These are phyloP conservation scores for Ptiloglossa arizonensis DNA, from an alignment of 1,140 invertebrate species.

Conservation along the genomic window DNA sequence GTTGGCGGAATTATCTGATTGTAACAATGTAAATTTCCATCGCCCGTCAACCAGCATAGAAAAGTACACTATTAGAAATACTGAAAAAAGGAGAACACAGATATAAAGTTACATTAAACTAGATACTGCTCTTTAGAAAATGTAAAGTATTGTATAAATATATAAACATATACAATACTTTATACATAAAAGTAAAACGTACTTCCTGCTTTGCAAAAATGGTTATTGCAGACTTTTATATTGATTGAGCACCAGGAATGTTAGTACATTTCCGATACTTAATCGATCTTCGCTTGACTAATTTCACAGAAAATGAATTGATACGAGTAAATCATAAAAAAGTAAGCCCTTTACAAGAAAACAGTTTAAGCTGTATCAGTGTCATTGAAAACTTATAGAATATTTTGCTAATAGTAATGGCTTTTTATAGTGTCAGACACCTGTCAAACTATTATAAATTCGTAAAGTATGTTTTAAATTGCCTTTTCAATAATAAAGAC, in stretches of 20 bases:
- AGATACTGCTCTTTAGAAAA: neutral
- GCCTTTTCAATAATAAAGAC: conserved; percentile 58
- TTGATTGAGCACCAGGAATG: conserved; percentile 44
- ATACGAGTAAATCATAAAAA: conserved; percentile 28
- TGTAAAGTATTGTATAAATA: conserved; percentile 33
- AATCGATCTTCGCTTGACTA: conserved; percentile 49
- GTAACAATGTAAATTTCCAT: conserved; percentile 42
- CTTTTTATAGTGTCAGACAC: conserved; percentile 26
- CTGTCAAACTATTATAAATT: conserved; percentile 36
- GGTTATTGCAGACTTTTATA: conserved; percentile 40
- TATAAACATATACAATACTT: conserved; percentile 29
- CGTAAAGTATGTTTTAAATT: conserved; percentile 36
- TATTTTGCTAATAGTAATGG: conserved; percentile 41
- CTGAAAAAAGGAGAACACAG: neutral
- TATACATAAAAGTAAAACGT: conserved; percentile 1
- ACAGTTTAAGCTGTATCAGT: conserved; percentile 29
- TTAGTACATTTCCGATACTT: conserved; percentile 62
- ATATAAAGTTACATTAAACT: conserved; percentile 13
- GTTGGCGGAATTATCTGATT: conserved; percentile 19
- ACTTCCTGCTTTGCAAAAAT: conserved; percentile 19
- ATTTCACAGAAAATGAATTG: conserved; percentile 31
- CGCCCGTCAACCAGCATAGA: conserved; percentile 41
- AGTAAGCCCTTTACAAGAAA: neutral
- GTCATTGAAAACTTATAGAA: conserved; percentile 22
- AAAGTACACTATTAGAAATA: conserved; percentile 46